Evolutionary conservation across 2,797 vertebrate species (phyloP).

Genomic region (Eupleurogrammus muticus): DNA sequence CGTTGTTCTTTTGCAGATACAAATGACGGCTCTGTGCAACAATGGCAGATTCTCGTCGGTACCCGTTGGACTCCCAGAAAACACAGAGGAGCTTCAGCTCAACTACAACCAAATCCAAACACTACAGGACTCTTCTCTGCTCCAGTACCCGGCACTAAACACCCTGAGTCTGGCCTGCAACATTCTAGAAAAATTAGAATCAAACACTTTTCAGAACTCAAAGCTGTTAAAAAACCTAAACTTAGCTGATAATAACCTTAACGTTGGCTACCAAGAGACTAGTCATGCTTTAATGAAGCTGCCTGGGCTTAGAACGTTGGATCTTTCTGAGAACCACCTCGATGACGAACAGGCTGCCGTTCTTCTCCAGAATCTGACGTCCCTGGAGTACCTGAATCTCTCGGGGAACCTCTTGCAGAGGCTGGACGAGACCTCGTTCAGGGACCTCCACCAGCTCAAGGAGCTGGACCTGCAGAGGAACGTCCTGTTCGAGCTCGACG

Average conservation of each 20-base stretch:
- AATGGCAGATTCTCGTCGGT: conserved; percentile 76
- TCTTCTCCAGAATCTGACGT: conserved; percentile 88
- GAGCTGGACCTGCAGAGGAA: conserved; percentile 93
- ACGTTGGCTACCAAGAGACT: conserved; percentile 78
- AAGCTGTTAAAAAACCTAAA: conserved; percentile 81
- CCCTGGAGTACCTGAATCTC: conserved; percentile 89
- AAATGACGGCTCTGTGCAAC: conserved; percentile 83
- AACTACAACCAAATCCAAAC: conserved; percentile 87
- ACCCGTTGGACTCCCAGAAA: conserved; percentile 78
- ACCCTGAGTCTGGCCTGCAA: conserved; percentile 87
- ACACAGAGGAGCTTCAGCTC: conserved; percentile 85
- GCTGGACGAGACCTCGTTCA: conserved; percentile 87
- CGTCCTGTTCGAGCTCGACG: conserved; percentile 93
- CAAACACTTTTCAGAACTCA: conserved; percentile 79
- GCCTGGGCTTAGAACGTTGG: conserved; percentile 80
- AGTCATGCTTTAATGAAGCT: conserved; percentile 83
- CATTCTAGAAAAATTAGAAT: conserved; percentile 78
- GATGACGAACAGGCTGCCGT: conserved; percentile 84
- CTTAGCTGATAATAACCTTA: conserved; percentile 88
- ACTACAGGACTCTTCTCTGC: conserved; percentile 83
- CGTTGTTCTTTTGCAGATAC: conserved; percentile 82
- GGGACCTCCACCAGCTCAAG: conserved; percentile 83
- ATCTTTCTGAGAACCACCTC: conserved; percentile 91
- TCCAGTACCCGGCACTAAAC: conserved; percentile 81
- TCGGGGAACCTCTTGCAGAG: conserved; percentile 89